Evolutionary conservation across 35 echinoderm and acorn worm genomes (phyloP).

Genomic region (Lytechinus variegatus): DNA sequence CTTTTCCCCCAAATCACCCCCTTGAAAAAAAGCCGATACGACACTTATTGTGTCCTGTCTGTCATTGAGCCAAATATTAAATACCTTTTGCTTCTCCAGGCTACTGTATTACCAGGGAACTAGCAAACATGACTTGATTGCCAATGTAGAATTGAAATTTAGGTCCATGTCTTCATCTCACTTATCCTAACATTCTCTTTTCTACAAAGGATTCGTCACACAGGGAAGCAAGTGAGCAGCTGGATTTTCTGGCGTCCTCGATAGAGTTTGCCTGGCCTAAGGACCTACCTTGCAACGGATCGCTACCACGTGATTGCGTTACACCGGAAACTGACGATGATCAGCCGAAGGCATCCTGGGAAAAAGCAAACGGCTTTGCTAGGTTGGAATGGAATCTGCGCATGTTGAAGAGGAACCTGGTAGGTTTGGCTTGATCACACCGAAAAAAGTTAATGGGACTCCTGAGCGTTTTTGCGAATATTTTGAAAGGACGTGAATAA

Average conservation of each 20-base stretch:
- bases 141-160: too few species aligned
- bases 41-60: too few species aligned
- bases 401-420: not conserved
- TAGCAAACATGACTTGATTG: too few species aligned
- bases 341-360: not conserved
- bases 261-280: not conserved
- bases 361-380: not conserved
- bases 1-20: too few species aligned
- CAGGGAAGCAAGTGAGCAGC: not conserved
- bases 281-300: not conserved
- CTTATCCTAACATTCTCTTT: not conserved
- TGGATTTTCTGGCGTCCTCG: not conserved
- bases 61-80: too few species aligned
- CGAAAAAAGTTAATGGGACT: too few species aligned
- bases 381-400: not conserved
- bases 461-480: too few species aligned
- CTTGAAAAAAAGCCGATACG: too few species aligned
- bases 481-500: too few species aligned
- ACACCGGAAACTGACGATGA: not conserved
- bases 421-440: not conserved
- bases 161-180: too few species aligned
- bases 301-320: not conserved
- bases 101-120: too few species aligned
- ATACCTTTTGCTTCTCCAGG: too few species aligned
- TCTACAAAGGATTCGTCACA: not conserved